Evolutionary conservation across 2,888 invertebrate species (phyloP), one percentile per base, ranked within the genome.

Genomic region (Venustoraphidia nigricollis): DNA sequence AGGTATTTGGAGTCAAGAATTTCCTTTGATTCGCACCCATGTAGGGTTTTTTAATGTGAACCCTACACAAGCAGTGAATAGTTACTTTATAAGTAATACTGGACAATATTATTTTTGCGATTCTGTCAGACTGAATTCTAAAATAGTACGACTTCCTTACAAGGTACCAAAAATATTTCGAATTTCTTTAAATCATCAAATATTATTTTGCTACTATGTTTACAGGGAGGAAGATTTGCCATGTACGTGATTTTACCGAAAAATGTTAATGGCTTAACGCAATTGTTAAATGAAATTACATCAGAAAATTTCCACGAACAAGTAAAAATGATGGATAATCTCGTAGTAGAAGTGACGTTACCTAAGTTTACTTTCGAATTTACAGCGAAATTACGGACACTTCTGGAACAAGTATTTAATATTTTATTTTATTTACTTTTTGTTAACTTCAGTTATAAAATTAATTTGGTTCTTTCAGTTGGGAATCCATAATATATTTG

Each of bases 361-460:
- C 88, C 88, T 0, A 83, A 79, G 63, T 87, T 87, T 63, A 74
- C 79, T 57, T 85, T 86, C 54, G 80, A 83, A 45, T 81, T 76
- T 54, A 76, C 79, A 38, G 73, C 79, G 10, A 70, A 76, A 41
- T 65, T 85, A 45, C 76, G 77, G 41, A 67, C 73, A 1, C 66
- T 75, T 40, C 62, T 85, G 8, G 71, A 71, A 62, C 72, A 77
- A 64, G 84, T 84, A 65, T 65, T 60, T 52, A 36, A 44, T 54
- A 44, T 43, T 13, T 34, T 40, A 42, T 46, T 35, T 37, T 46
- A 46, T 50, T 34, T 10, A 8, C 43, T 13, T 27, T 40, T 37
- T 36, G 11, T 27, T 34, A 43, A 48, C 42, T 37, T 35, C 35
- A 35, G 45, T 6, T 45, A 46, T 36, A 10, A 10, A 9, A 14